phyloP scores from a whole-genome alignment of 2,113 vertebrate genomes.

The Chlorodrepanis virens region DNA sequence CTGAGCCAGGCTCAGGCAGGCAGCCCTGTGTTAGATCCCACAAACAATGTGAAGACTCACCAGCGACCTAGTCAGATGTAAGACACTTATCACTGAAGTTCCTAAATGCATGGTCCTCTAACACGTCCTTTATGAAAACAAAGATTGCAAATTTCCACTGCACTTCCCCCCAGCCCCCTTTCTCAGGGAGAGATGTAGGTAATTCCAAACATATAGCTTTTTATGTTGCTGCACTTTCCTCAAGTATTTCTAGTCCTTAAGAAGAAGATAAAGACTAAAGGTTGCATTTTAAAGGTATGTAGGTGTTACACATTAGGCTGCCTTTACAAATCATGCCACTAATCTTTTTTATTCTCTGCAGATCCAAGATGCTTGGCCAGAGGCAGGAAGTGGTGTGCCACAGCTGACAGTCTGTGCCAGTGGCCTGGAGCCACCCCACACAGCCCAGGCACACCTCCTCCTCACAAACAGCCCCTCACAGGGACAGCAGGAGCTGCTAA shows the following conservation, averaged over 20 bases:
- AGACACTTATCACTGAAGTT: not conserved
- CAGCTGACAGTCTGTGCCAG: not conserved
- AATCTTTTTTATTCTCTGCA: not conserved
- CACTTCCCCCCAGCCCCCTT: not conserved
- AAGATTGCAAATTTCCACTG: not conserved
- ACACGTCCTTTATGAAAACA: not conserved
- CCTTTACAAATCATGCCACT: not conserved
- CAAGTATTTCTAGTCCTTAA: not conserved
- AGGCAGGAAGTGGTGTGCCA: not conserved
- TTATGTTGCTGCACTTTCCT: not conserved
- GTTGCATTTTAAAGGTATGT: not conserved
- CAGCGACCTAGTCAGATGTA: accelerated
- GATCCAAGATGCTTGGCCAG: not conserved
- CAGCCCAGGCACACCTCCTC: not conserved
- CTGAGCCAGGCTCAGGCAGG: not conserved
- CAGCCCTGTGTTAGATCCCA: not conserved
- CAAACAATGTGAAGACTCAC: not conserved
- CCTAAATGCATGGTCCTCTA: not conserved
- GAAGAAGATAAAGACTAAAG: not conserved
- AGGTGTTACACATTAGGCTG: not conserved
- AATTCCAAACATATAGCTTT: not conserved
- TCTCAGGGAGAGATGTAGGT: not conserved
- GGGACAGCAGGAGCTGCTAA: not conserved
- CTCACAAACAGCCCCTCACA: accelerated
- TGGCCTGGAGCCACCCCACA: not conserved